A percentile compares a stretch with the other conserved stretches of the same genome.
These are phyloP conservation scores for Pyrrhosoma nymphula DNA, from an alignment of 2,888 invertebrate species.

Conservation along the genomic window DNA sequence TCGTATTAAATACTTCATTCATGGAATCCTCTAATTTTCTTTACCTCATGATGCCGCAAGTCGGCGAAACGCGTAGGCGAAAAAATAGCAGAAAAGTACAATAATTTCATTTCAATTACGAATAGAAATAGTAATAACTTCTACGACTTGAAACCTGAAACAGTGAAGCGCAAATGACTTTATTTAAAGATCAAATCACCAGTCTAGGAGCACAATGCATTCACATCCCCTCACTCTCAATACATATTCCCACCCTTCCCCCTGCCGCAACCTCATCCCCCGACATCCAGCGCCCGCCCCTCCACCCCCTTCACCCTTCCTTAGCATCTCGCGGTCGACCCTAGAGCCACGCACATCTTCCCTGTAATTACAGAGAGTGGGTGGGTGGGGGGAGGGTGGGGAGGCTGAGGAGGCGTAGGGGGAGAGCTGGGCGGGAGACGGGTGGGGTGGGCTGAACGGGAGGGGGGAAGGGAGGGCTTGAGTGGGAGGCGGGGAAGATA, in stretches of 20 bases:
- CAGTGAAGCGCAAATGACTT: no score
- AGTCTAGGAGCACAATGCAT: not conserved
- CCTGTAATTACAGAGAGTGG: constrained; percentile 56
- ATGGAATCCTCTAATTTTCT: no score
- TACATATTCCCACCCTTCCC: not conserved
- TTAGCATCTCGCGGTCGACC: constrained; percentile 20
- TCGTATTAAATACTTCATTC: no score
- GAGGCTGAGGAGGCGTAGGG: not conserved
- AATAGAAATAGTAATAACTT: no score
- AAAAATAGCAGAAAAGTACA: no score
- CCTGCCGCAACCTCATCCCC: not conserved
- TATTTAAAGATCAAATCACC: not conserved
- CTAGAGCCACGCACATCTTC: constrained; percentile 41
- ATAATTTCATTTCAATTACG: no score
- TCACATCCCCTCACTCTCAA: not conserved
- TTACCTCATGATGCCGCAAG: no score
- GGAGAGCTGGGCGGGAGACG: not conserved
- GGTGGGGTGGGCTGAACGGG: not conserved
- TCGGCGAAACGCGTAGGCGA: no score
- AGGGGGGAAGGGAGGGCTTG: not conserved
- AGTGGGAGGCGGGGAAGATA: not conserved
- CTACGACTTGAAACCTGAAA: no score
- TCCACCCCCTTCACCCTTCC: not conserved
- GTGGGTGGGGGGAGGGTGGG: not conserved
- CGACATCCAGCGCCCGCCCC: not conserved